Evolutionary conservation across 2,113 vertebrate species (phyloP).

Genomic region (Caloenas nicobarica): DNA sequence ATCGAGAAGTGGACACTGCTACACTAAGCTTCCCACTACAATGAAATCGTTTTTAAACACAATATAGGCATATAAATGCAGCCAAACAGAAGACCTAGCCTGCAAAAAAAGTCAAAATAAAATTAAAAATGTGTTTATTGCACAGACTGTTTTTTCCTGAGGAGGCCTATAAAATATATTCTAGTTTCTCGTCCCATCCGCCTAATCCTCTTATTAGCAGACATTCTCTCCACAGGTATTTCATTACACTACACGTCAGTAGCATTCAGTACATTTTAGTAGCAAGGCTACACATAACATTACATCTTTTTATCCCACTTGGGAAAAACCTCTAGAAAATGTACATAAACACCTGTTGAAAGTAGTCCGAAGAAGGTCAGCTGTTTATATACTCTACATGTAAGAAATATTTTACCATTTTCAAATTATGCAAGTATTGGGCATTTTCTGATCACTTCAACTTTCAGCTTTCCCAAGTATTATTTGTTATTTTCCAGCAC

Average conservation of each 20-base stretch:
- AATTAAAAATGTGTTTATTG: background rate
- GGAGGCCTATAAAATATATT: background rate
- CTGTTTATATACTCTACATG: background rate
- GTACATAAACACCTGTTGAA: background rate
- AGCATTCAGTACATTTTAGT: background rate
- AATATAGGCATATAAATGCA: background rate
- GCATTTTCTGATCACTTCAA: background rate
- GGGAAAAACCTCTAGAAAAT: background rate
- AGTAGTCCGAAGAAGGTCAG: background rate
- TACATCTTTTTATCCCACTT: background rate
- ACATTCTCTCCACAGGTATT: background rate
- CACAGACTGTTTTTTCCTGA: background rate
- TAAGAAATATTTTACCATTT: background rate
- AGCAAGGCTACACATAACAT: background rate
- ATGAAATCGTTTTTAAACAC: background rate
- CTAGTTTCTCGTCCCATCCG: background rate
- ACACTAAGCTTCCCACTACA: background rate
- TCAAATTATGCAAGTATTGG: background rate
- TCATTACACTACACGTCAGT: accelerated
- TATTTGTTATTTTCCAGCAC: background rate
- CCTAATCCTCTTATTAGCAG: background rate
- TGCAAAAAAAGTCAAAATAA: background rate
- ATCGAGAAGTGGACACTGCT: background rate
- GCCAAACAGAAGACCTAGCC: background rate
- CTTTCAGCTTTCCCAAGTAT: background rate